These are phyloP conservation scores for Casuarius casuarius DNA, from an alignment of 2,113 vertebrate genomes.

Conservation along the genomic window DNA sequence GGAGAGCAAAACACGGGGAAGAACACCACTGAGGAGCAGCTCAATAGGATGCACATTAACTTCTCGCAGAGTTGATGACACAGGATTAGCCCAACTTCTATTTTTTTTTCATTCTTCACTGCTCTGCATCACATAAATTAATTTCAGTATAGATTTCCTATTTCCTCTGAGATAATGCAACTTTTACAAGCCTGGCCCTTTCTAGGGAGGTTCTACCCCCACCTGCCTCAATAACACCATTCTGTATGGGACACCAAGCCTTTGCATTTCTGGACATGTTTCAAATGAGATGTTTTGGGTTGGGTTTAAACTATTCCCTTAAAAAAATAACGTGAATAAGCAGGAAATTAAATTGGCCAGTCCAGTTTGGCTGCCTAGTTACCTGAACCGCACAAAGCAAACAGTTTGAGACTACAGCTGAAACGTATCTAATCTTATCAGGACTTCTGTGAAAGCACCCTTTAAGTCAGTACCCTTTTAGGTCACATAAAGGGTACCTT, in stretches of 20 bases:
- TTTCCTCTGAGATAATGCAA: conserved; percentile 7
- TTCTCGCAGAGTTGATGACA: neutral
- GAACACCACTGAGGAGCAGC: neutral
- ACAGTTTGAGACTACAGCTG: conserved; percentile 39
- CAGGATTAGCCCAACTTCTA: neutral
- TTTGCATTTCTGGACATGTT: conserved; percentile 44
- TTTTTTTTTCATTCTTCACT: neutral
- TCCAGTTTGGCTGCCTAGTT: conserved; percentile 23
- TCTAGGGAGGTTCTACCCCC: neutral
- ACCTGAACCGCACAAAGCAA: conserved; percentile 49
- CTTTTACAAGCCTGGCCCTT: neutral
- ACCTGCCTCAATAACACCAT: conserved; percentile 47
- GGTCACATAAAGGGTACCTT: conserved; percentile 59
- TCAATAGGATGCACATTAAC: neutral
- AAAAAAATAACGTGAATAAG: neutral
- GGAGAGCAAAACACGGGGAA: neutral
- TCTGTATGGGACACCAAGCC: conserved; percentile 1
- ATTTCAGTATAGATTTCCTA: conserved; percentile 11
- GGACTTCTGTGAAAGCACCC: conserved; percentile 50
- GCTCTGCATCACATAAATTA: neutral
- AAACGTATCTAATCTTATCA: conserved; percentile 65
- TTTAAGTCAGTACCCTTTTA: conserved; percentile 35
- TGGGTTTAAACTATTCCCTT: conserved; percentile 53
- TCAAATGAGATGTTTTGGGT: conserved; percentile 49
- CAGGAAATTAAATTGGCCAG: conserved; percentile 57